A percentile compares a stretch with the other conserved stretches of the same genome.
Conservation (phyloP, 2,113 vertebrate species). For the Osmerus mordax region DNA sequence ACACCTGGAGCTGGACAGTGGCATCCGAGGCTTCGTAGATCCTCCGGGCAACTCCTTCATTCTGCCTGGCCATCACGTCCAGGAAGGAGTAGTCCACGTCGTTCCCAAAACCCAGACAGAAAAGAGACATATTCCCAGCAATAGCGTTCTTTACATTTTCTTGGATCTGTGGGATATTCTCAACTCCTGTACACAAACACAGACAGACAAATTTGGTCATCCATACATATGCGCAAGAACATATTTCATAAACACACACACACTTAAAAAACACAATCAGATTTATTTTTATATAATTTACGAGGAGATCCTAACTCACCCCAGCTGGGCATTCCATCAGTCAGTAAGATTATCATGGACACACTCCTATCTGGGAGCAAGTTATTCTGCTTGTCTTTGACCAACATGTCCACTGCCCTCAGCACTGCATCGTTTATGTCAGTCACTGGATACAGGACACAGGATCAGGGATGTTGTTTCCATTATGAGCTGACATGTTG, state of each 20-base stretch:
- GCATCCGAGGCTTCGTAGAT: slow-evolving; percentile 88
- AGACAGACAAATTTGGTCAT: too few species aligned
- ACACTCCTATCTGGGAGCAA: slow-evolving; percentile 56
- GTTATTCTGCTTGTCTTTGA: slow-evolving; percentile 27
- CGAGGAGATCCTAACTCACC: slow-evolving; percentile 40
- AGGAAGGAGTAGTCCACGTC: slow-evolving; percentile 82
- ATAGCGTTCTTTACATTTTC: slow-evolving; percentile 68
- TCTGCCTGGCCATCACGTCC: slow-evolving; percentile 83
- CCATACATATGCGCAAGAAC: not conserved
- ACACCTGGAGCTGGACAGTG: slow-evolving; percentile 85
- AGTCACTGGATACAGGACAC: slow-evolving; percentile 54
- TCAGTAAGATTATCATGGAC: slow-evolving; percentile 72
- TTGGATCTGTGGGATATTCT: slow-evolving; percentile 60
- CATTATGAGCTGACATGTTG: not conserved
- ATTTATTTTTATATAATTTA: not conserved
- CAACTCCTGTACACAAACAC: slow-evolving; percentile 64
- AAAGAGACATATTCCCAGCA: slow-evolving; percentile 73
- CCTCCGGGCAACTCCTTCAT: slow-evolving; percentile 82
- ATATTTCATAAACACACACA: not conserved
- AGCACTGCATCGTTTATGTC: slow-evolving; percentile 65
- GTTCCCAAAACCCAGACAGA: slow-evolving; percentile 88
- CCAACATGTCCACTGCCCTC: slow-evolving; percentile 49
- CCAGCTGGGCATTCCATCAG: slow-evolving; percentile 59
- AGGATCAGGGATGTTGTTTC: not conserved
- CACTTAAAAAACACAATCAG: not conserved